Conservation (phyloP, 2,888 invertebrate species). For the Orchesellides sinensis region DNA sequence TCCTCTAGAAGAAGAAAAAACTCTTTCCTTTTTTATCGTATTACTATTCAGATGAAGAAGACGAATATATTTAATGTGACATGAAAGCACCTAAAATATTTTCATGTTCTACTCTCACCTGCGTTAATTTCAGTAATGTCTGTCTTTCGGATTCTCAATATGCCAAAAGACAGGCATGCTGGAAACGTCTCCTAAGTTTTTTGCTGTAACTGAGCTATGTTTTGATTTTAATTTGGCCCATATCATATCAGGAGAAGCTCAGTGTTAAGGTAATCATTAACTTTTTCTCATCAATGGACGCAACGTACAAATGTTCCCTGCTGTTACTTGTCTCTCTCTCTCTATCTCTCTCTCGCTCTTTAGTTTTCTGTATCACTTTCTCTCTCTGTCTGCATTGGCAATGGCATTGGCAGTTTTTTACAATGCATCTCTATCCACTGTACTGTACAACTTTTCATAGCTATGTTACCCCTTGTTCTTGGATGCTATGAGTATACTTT, state of each 20-base stretch:
- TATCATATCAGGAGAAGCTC: conserved; percentile 78
- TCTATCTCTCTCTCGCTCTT: conserved; percentile 43
- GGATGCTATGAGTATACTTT: conserved; percentile 9
- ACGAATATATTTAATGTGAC: too few relatives aligned
- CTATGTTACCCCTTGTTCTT: conserved; percentile 10
- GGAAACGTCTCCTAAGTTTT: conserved; percentile 70
- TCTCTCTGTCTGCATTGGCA: conserved; percentile 47
- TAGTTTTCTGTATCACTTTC: conserved; percentile 53
- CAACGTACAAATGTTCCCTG: conserved; percentile 69
- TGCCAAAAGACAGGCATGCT: conserved; percentile 71
- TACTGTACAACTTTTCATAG: conserved; percentile 7
- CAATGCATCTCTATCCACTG: conserved; percentile 34
- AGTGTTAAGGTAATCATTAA: conserved; percentile 78
- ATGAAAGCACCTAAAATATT: too few relatives aligned
- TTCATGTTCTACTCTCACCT: too few relatives aligned
- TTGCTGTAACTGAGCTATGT: conserved; percentile 74
- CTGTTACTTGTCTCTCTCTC: conserved; percentile 66
- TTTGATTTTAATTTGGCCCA: conserved; percentile 76
- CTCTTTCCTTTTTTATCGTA: neutral
- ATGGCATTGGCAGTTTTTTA: conserved; percentile 64
- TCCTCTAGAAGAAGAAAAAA: neutral
- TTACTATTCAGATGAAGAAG: neutral
- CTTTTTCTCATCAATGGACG: conserved; percentile 71
- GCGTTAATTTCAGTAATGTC: conserved; percentile 77
- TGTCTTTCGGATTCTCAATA: conserved; percentile 63